Conservation (phyloP, 2,888 invertebrate species). For the Leucania comma region DNA sequence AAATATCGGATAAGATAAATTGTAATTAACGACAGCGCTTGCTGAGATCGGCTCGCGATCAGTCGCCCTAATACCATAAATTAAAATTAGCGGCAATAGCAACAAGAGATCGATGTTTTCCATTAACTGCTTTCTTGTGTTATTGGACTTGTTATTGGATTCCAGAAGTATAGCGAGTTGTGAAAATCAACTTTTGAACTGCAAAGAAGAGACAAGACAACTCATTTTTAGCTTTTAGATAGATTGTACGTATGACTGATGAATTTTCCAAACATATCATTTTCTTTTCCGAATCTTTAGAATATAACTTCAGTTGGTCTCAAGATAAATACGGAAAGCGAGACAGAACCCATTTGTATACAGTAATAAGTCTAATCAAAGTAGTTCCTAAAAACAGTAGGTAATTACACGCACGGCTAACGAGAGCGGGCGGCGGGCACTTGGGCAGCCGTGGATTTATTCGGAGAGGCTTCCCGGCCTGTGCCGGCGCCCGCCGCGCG, state of each 20-base stretch:
- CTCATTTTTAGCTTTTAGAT: not conserved
- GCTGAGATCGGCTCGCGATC: slow-evolving; percentile 81
- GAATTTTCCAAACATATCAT: not conserved
- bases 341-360: slow-evolving; percentile 48
- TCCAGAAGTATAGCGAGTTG: slow-evolving; percentile 32
- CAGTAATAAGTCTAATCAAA: slow-evolving; percentile 75
- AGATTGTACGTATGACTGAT: not conserved
- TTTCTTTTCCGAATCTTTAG: slow-evolving; percentile 10
- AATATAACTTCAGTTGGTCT: slow-evolving; percentile 30
- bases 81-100: slow-evolving; percentile 85
- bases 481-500: slow-evolving; percentile 67
- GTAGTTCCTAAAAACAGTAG: slow-evolving; percentile 79
- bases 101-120: slow-evolving; percentile 80
- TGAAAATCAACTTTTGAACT: slow-evolving; percentile 4
- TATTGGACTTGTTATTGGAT: slow-evolving; percentile 48
- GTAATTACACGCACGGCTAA: slow-evolving; percentile 84
- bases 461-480: slow-evolving; percentile 72
- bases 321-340: slow-evolving; percentile 45
- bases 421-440: slow-evolving; percentile 76
- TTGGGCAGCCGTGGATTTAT: slow-evolving; percentile 75
- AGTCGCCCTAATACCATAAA: slow-evolving; percentile 88
- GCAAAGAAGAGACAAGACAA: slow-evolving; percentile 1
- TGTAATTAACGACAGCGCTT: slow-evolving; percentile 72
- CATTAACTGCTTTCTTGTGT: slow-evolving; percentile 74
- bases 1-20: slow-evolving; percentile 54